Evolutionary conservation across 1,140 invertebrate genomes (phyloP), one percentile per base, ranked within the genome.

Genomic region (Helicoverpa armigera): DNA sequence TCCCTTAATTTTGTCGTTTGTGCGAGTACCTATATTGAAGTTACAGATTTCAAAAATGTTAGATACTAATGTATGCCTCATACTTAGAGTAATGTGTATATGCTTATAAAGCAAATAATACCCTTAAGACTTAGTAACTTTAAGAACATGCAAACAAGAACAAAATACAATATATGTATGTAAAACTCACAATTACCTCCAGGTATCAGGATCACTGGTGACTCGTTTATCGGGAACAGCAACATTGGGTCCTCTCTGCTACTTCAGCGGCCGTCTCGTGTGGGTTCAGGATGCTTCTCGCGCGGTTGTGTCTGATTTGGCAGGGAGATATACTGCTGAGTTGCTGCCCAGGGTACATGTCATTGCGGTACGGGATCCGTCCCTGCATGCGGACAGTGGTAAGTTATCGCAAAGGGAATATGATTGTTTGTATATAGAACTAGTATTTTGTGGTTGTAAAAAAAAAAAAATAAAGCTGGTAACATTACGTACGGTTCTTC

Each of bases 241-340:
- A 0, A 95, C 95, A 83, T 91, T 89, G 1, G 95, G 95, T 3
- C 97, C 97, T 1, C 89, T 98, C 2, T 97, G 97, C 82, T 98
- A 98, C 90, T 98, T 98, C 88, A 97, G 97, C 84, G 96, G 97
- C 70, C 96, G 97, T 11, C 91, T 98, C 12, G 95, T 98, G 51
- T 98, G 98, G 98, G 95, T 98, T 0, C 96, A 97, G 88, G 97
- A 98, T 75, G 96, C 97, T n/a, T 95, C 96, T 35, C 96, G 97
- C 69, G 97, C 97, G 0, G 96, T 98, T 1, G 97, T 98, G 14
- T 97, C 97, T n/a, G 97, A 98, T 92, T 90, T 97, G 10, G 94
- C 95, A 23, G 97, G 97, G 9, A 96, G 96, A 83, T 97, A 98
- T 88, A 96, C 97, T 3, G 98, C 98, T 0, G 94, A 96, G 9